Conservation (phyloP, 35 echinoderm and acorn worm species). For the Amphiura filiformis region DNA sequence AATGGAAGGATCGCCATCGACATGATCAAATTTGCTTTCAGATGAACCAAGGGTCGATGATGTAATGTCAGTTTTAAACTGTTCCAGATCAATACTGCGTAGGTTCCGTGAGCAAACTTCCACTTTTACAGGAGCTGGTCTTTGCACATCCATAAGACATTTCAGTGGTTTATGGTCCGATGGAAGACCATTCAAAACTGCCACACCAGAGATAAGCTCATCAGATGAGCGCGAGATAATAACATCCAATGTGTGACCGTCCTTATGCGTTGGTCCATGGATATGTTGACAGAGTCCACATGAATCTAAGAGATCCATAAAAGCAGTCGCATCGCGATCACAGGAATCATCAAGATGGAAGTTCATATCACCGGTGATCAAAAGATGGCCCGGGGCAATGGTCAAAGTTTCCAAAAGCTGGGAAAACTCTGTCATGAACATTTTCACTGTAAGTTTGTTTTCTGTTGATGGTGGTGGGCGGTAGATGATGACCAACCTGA, state of each 20-base stretch:
- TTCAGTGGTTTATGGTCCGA: constrained; percentile 38
- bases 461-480: background rate
- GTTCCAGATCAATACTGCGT: background rate
- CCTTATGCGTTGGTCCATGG: constrained; percentile 19
- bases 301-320: constrained; percentile 14
- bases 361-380: constrained; percentile 68
- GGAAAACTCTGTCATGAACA: too few species aligned
- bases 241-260: constrained; percentile 36
- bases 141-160: constrained; percentile 27
- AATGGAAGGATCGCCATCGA: background rate
- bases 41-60: background rate
- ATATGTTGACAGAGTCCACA: constrained; percentile 40
- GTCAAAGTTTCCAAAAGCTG: too few species aligned
- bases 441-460: too few species aligned
- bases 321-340: background rate
- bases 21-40: background rate
- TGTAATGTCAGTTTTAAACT: background rate
- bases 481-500: too few species aligned
- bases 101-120: background rate
- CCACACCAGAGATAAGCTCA: constrained; percentile 24
- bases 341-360: constrained; percentile 35
- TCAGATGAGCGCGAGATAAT: constrained; percentile 37
- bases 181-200: constrained; percentile 22
- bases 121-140: constrained; percentile 17
- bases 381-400: background rate